phyloP scores from a whole-genome alignment of 2,113 vertebrate species.

The Arizona elegans region DNA sequence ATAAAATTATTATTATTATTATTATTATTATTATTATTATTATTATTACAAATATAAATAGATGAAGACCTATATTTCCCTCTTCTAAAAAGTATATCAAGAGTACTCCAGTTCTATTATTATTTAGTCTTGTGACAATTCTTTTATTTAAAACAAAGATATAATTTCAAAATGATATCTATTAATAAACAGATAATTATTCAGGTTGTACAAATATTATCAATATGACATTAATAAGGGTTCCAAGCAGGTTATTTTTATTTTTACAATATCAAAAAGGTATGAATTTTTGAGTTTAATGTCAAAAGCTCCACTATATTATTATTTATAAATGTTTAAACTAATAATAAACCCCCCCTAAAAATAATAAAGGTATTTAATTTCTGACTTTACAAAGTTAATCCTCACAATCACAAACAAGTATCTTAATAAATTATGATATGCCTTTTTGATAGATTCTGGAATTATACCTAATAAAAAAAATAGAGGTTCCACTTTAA shows the following conservation, averaged over 20 bases:
- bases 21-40: no score
- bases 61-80: no score
- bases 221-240: neutral
- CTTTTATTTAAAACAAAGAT: neutral
- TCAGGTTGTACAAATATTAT: neutral
- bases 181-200: neutral
- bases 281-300: neutral
- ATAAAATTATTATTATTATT: no score
- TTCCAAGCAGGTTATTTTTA: neutral
- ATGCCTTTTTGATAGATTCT: neutral
- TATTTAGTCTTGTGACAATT: neutral
- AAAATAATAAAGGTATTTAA: neutral
- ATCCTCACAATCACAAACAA: neutral
- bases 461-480: neutral
- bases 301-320: neutral
- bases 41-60: no score
- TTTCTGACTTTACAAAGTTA: neutral
- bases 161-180: neutral
- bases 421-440: neutral
- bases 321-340: neutral
- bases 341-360: neutral
- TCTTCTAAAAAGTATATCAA: no score
- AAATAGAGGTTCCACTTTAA: neutral
- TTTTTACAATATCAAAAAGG: neutral
- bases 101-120: no score